Evolutionary conservation across 2,888 invertebrate genomes (phyloP).

Genomic region (Tortrix viridana): DNA sequence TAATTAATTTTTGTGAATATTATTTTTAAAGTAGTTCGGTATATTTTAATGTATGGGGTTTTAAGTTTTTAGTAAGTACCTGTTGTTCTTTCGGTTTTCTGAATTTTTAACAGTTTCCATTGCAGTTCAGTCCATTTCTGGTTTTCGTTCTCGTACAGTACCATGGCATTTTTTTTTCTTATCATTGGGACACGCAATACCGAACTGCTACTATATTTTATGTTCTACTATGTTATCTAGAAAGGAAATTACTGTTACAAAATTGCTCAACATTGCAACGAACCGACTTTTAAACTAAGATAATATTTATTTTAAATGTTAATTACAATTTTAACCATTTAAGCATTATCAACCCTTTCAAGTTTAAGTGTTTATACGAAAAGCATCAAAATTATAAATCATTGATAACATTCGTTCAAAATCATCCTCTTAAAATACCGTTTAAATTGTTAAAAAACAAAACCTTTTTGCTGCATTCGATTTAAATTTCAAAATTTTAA

Average conservation of each 20-base stretch:
- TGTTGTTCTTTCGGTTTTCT: no score
- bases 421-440: background rate
- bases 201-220: slow-evolving; percentile 25
- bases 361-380: background rate
- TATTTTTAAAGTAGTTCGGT: no score
- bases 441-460: slow-evolving; percentile 6
- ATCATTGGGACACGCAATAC: slow-evolving; percentile 30
- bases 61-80: no score
- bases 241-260: slow-evolving; percentile 38
- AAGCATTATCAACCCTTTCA: slow-evolving; percentile 1
- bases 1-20: no score
- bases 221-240: slow-evolving; percentile 35
- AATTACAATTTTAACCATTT: slow-evolving; percentile 7
- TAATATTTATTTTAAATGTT: slow-evolving; percentile 24
- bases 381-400: slow-evolving; percentile 15
- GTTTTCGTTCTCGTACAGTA: no score
- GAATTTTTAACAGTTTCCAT: no score
- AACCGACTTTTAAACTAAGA: slow-evolving; percentile 15
- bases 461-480: background rate
- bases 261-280: slow-evolving; percentile 34
- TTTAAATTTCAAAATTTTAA: slow-evolving; percentile 21
- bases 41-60: no score
- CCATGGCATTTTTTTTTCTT: slow-evolving; percentile 19
- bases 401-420: slow-evolving; percentile 1
- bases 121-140: no score